Conservation (phyloP, 2,797 vertebrate genomes). For the Tokudaia tokunoshimensis region DNA sequence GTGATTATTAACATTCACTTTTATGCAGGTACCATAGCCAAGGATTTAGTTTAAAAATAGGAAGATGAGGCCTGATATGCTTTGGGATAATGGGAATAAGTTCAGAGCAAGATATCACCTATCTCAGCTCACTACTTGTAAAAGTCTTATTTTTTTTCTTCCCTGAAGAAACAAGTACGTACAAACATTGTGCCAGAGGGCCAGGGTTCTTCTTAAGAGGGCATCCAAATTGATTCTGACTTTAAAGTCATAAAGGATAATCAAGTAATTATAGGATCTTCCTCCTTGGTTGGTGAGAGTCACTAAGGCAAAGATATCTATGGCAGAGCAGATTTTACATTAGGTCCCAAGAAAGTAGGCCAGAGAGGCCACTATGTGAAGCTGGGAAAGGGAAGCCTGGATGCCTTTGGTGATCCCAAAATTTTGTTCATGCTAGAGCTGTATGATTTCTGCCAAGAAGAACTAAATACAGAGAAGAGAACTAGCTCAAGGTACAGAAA, state of each 20-base stretch:
- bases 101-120: neutral
- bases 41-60: neutral
- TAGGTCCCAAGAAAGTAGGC: neutral
- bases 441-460: neutral
- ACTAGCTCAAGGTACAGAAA: neutral
- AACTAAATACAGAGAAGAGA: neutral
- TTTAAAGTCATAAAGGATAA: neutral
- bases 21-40: neutral
- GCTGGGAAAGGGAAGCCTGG: no score
- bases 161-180: neutral
- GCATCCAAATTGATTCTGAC: neutral
- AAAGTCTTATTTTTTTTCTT: neutral
- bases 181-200: neutral
- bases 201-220: neutral
- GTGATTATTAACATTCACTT: neutral
- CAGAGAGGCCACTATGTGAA: no score
- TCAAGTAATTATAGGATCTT: neutral
- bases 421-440: neutral
- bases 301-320: neutral
- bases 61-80: neutral
- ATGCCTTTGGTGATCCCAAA: neutral
- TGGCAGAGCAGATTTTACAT: neutral
- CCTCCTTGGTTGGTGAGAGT: neutral
- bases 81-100: neutral
- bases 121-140: neutral